These are phyloP conservation scores for Synaphobranchus kaupii DNA, from an alignment of 2,797 vertebrate species.

Conservation along the genomic window DNA sequence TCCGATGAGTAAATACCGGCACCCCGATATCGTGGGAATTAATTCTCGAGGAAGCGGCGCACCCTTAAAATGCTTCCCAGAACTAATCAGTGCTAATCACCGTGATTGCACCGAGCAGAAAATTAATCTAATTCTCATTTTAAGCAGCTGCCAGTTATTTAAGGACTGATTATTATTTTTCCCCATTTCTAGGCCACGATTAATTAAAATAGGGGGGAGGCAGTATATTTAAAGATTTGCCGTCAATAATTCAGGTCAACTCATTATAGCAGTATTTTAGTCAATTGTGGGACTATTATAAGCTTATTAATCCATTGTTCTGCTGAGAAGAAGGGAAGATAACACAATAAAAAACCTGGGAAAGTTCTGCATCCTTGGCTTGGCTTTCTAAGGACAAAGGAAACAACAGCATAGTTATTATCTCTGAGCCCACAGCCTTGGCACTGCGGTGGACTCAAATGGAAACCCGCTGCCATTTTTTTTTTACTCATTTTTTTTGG, in stretches of 20 bases:
- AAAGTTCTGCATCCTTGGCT: neutral
- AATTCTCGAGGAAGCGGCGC: constrained; percentile 51
- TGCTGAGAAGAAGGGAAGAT: constrained; percentile 28
- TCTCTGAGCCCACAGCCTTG: neutral
- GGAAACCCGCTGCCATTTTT: neutral
- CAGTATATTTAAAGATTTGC: constrained; percentile 60
- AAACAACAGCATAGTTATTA: neutral
- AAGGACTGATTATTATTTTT: constrained; percentile 65
- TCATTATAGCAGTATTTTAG: constrained; percentile 52
- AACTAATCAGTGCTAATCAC: constrained; percentile 75
- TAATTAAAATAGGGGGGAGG: constrained; percentile 71
- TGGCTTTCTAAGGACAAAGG: neutral
- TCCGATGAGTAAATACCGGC: constrained; percentile 46
- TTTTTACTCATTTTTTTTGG: neutral
- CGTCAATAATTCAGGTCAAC: constrained; percentile 68
- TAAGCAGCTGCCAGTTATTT: constrained; percentile 75
- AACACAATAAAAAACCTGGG: constrained; percentile 1
- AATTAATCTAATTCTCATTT: constrained; percentile 74
- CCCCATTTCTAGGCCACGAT: constrained; percentile 62
- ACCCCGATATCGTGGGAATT: constrained; percentile 53
- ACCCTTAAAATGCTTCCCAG: constrained; percentile 56
- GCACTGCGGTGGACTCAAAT: neutral
- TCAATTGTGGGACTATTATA: constrained; percentile 61
- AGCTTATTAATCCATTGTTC: constrained; percentile 53
- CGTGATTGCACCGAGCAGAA: constrained; percentile 71